These are phyloP conservation scores for Stichopus horrens DNA, from an alignment of 53 echinoderm and acorn worm species.

Conservation along the genomic window DNA sequence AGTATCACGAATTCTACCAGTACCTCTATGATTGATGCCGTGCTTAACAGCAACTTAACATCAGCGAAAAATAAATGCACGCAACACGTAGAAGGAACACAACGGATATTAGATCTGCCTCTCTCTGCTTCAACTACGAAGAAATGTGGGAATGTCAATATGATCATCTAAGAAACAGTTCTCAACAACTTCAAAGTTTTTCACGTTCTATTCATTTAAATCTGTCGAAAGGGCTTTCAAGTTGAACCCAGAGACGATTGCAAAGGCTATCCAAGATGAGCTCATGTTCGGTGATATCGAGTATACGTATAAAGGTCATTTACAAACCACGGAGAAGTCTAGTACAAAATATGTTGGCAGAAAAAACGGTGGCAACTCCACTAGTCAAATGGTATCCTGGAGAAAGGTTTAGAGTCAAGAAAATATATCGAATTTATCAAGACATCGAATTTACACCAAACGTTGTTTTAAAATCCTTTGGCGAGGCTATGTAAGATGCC, in stretches of 20 bases:
- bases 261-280: conserved; percentile 12
- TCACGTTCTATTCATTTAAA: background rate
- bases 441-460: conserved; percentile 50
- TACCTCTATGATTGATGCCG: background rate
- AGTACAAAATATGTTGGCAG: conserved; percentile 65
- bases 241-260: conserved; percentile 27
- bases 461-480: conserved; percentile 46
- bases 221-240: background rate
- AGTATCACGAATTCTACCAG: conserved; percentile 38
- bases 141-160: conserved; percentile 49
- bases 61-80: background rate
- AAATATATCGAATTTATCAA: conserved; percentile 43
- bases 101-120: background rate
- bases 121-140: conserved; percentile 8
- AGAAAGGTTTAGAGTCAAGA: conserved; percentile 49
- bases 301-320: conserved; percentile 42
- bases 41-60: background rate
- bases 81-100: background rate
- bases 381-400: conserved; percentile 55
- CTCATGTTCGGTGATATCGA: conserved; percentile 54
- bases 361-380: conserved; percentile 48
- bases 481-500: conserved; percentile 55
- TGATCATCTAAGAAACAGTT: background rate
- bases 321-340: conserved; percentile 48
- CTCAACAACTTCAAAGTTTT: background rate